Evolutionary conservation across 2,113 vertebrate genomes (phyloP), one percentile per base, ranked within the genome.

Genomic region (Ancistrus triradiatus): DNA sequence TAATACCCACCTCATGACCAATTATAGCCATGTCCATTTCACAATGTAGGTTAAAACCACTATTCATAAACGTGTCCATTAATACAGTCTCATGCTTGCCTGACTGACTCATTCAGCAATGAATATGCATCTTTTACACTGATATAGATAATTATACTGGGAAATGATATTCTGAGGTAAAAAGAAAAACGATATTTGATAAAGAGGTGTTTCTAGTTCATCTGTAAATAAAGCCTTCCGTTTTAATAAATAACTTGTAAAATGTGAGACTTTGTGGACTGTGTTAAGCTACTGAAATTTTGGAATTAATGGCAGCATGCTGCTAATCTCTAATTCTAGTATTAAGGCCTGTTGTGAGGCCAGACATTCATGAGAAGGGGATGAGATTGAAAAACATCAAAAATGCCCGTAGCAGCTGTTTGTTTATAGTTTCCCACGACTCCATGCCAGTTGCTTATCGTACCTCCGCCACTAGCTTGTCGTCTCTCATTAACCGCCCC

Each of bases 391-490:
- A 77, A 78, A 81, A 68, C 65, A 80, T 60, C 27, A 78, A 77
- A 83, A 81, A 81, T 79, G 77, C 80, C 83, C 78, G 81, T 79
- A 82, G 82, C 84, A 86, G 86, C 85, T 87, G 85, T 87, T 87
- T 89, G 85, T 89, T 88, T 89, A 88, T 78, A 80, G 77, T 83
- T 87, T 89, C 86, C 85, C 87, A 88, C 85, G 84, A 87, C 82
- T 86, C 79, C 53, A 66, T 83, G 84, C 84, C 87, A 88, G 84
- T 86, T 86, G 84, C 71, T 77, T 79, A 57, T 80, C 78, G 80
- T 84, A 79, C 77, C 73, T 80, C 80, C 70, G 73, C 86, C 82
- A 81, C 80, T 80, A 80, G 80, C 84, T 84, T 86, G 85, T 87
- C 85, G 78, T 71, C 71, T 75, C 83, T 83, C 80, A 88, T 88